A percentile compares a stretch with the other conserved stretches of the same genome.
Conservation (phyloP, 2,888 invertebrate genomes). For the Andricus curvator region DNA sequence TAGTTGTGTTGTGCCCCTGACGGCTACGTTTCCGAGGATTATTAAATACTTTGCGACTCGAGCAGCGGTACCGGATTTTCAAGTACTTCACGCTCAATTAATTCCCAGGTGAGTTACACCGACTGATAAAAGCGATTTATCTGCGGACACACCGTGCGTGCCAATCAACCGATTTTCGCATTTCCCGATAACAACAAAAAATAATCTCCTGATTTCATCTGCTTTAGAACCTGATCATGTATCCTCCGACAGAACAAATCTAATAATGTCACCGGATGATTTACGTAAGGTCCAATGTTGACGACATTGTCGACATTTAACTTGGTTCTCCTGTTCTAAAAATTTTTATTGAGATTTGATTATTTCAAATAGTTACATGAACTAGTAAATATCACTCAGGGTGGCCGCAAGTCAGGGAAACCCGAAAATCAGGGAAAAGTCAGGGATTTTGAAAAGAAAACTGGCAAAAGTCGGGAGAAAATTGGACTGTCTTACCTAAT, state of each 20-base stretch:
- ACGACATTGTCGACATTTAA: too few relatives aligned
- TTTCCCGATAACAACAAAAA: background rate
- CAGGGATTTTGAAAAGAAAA: too few relatives aligned
- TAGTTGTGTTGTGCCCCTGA: slow-evolving; percentile 20
- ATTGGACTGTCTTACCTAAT: too few relatives aligned
- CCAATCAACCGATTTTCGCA: slow-evolving; percentile 6
- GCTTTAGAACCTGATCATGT: background rate
- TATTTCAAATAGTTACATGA: too few relatives aligned
- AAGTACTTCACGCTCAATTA: slow-evolving; percentile 34
- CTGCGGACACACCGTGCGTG: background rate
- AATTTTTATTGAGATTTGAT: too few relatives aligned
- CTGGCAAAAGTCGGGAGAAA: too few relatives aligned
- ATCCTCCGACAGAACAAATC: slow-evolving; percentile 3
- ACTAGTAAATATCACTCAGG: too few relatives aligned
- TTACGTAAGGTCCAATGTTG: background rate
- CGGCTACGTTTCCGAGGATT: slow-evolving; percentile 8
- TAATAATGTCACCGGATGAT: background rate
- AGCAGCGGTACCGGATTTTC: background rate
- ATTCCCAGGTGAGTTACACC: slow-evolving; percentile 40
- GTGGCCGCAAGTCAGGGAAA: too few relatives aligned
- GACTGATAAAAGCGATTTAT: slow-evolving; percentile 22
- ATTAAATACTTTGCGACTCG: background rate
- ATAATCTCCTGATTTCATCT: background rate
- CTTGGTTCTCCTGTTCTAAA: too few relatives aligned
- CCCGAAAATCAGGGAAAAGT: too few relatives aligned